phyloP scores from a whole-genome alignment of 2,113 vertebrate genomes.

The Grammomys surdaster region DNA sequence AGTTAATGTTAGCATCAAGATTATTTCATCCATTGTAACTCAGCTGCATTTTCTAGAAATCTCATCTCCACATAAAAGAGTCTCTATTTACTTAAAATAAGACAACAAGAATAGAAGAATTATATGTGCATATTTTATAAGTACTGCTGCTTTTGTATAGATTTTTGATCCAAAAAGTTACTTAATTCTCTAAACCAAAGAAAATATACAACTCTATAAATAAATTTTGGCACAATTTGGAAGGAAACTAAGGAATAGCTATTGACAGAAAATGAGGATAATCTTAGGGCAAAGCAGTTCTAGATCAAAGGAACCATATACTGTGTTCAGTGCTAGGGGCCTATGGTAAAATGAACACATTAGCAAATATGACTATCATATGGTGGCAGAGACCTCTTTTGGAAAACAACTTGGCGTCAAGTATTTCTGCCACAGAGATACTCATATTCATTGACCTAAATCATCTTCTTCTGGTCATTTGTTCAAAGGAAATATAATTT shows the following conservation, averaged over 20 bases:
- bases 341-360: background rate
- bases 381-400: background rate
- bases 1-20: background rate
- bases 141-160: slow-evolving; percentile 45
- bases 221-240: slow-evolving; percentile 42
- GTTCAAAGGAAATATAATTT: slow-evolving; percentile 36
- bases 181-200: slow-evolving; percentile 49
- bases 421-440: slow-evolving; percentile 4
- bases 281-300: slow-evolving; percentile 41
- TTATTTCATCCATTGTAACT: slow-evolving; percentile 29
- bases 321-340: background rate
- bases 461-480: background rate
- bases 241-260: slow-evolving; percentile 47
- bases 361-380: background rate
- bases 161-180: slow-evolving; percentile 58
- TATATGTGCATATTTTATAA: slow-evolving; percentile 54
- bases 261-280: slow-evolving; percentile 38
- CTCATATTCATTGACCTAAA: background rate
- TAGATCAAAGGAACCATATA: background rate
- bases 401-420: background rate
- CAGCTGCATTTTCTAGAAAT: slow-evolving; percentile 13
- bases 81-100: slow-evolving; percentile 47
- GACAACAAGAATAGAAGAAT: slow-evolving; percentile 40
- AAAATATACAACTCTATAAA: slow-evolving; percentile 58
- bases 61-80: background rate